Evolutionary conservation across 2,797 vertebrate genomes (phyloP), one percentile per base, ranked within the genome.

Genomic region (Acrocephalus scirpaceus): DNA sequence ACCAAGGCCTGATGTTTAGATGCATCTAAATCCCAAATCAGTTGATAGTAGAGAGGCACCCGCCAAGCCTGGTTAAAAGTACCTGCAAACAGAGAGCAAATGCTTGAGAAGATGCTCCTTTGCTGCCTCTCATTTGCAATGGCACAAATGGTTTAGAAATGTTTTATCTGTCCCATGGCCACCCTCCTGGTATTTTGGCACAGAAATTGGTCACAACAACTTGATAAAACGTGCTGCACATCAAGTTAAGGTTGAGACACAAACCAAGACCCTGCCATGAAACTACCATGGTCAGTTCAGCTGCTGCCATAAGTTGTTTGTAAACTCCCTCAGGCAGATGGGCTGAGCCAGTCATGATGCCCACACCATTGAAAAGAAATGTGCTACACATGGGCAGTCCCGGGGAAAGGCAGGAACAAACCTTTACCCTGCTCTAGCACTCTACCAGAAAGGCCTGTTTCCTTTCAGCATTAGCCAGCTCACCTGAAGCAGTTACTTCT

Each of bases 391-490:
- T 7, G 42, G 34, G 32, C 1, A 7, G 34, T 57, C 47, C 38
- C 58, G 72, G 26, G 16, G 19, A 84, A 70, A 67, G 8, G 44
- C n/a, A 75, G 26, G 74, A 81, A 80, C 6, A 80, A 86, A 65
- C n/a, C 69, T 77, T 40, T 32, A 74, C 44, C 16, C n/a, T 26
- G 51, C 47, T 32, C 32, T n/a, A 40, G 19, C 7, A 22, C 66
- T 88, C 57, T 48, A 45, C 23, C 50, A 77, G 51, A 95, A 92
- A 82, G 53, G 23, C 14, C 40, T 42, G 48, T 26, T 65, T 87
- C 50, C 54, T 84, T 86, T 69, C 32, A 78, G 58, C 54, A 50
- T 34, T 54, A 93, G 40, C 74, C 56, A 87, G 47, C 54, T 76
- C 44, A 82, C 38, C 50, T 3, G 2, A 77, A 75, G 71, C 51